Conservation (phyloP, 2,113 vertebrate genomes). For the Toxotes jaculatrix region DNA sequence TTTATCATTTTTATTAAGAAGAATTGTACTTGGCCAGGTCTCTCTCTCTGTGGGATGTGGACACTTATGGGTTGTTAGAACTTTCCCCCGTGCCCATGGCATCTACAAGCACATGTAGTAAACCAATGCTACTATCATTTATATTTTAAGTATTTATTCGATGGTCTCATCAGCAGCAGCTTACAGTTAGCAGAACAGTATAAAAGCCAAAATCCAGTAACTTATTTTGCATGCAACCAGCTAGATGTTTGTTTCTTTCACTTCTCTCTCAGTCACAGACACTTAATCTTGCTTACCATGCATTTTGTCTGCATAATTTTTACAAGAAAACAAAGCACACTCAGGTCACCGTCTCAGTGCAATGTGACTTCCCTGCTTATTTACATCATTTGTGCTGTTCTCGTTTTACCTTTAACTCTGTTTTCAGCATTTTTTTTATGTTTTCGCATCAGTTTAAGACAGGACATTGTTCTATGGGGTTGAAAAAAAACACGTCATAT, state of each 20-base stretch:
- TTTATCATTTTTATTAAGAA: conserved; percentile 74
- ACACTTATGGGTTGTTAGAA: conserved; percentile 47
- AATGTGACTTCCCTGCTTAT: background rate
- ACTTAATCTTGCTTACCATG: too few relatives aligned
- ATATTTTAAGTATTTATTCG: background rate
- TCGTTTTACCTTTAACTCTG: background rate
- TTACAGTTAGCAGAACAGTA: background rate
- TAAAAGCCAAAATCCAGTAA: background rate
- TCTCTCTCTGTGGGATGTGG: conserved; percentile 39
- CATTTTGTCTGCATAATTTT: too few relatives aligned
- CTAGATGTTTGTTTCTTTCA: background rate
- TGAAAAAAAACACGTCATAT: background rate
- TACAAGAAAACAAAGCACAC: background rate
- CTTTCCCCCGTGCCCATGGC: conserved; percentile 27
- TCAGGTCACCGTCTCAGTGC: background rate
- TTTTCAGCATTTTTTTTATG: background rate
- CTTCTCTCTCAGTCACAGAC: background rate
- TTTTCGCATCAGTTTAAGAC: background rate
- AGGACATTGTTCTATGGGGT: too few relatives aligned
- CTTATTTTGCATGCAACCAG: background rate
- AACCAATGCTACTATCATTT: background rate
- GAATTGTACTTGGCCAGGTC: conserved; percentile 35
- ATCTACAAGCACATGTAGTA: background rate
- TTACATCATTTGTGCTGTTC: background rate
- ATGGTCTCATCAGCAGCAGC: background rate